Conservation (phyloP, 2,888 invertebrate genomes). For the Microplitis deprimator region DNA sequence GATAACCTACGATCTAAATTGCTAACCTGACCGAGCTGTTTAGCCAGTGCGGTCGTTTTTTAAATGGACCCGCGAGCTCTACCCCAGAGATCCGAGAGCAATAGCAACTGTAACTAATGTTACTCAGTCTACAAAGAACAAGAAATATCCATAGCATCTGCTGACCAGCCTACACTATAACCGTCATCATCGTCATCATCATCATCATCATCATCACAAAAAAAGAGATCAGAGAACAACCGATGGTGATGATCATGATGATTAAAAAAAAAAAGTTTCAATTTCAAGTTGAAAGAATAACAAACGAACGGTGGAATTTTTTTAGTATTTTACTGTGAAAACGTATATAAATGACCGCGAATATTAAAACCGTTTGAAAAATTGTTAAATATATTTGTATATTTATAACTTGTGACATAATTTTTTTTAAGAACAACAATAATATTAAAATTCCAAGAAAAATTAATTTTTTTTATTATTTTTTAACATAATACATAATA, state of each 20-base stretch:
- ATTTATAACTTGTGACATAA: too few species aligned
- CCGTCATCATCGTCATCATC: too few species aligned
- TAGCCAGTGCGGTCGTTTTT: constrained; percentile 15
- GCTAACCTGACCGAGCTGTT: constrained; percentile 37
- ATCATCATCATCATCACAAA: too few species aligned
- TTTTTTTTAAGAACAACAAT: too few species aligned
- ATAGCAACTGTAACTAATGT: constrained; percentile 42
- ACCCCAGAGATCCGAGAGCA: constrained; percentile 12
- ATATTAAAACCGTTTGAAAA: not conserved
- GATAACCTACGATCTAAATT: constrained; percentile 57
- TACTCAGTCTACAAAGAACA: constrained; percentile 19
- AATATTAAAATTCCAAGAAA: too few species aligned
- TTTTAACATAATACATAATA: too few species aligned
- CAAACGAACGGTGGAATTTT: not conserved
- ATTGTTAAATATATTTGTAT: not conserved
- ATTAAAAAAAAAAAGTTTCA: too few species aligned
- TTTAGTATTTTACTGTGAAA: not conserved
- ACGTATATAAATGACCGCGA: not conserved
- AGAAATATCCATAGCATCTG: not conserved
- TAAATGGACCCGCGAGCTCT: constrained; percentile 32
- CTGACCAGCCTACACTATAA: too few species aligned
- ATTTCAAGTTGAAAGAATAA: too few species aligned
- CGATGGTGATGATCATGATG: too few species aligned
- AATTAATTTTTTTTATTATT: too few species aligned
- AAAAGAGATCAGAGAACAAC: too few species aligned